A percentile compares a stretch with the other conserved stretches of the same genome.
These are phyloP conservation scores for Margarornis squamiger DNA, from an alignment of 2,797 vertebrate genomes.

Conservation along the genomic window DNA sequence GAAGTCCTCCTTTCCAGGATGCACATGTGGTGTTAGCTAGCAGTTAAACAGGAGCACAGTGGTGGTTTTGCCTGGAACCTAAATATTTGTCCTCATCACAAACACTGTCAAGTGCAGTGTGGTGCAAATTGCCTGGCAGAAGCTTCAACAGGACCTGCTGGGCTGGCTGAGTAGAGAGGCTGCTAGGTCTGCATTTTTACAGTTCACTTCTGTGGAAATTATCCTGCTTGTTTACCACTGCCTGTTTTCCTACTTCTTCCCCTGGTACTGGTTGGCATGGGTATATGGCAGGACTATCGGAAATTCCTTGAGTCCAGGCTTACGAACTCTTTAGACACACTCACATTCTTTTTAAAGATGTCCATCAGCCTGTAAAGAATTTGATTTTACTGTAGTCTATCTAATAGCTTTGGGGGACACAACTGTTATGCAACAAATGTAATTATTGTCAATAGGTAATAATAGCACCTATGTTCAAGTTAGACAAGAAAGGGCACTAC, in stretches of 20 bases:
- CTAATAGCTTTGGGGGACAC: neutral
- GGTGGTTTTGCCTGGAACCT: neutral
- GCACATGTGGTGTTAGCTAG: neutral
- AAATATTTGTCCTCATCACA: neutral
- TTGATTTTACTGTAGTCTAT: neutral
- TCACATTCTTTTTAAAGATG: neutral
- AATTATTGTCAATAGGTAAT: neutral
- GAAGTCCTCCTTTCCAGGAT: neutral
- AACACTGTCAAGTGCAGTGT: neutral
- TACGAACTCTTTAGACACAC: neutral
- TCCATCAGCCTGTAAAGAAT: neutral
- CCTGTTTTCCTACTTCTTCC: fast-evolving
- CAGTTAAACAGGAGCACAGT: neutral
- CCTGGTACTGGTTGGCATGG: neutral
- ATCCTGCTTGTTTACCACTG: neutral
- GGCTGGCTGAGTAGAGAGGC: neutral
- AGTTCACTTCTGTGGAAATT: neutral
- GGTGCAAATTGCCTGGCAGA: neutral
- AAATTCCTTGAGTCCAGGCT: neutral
- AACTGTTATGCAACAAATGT: neutral
- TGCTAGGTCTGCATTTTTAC: neutral
- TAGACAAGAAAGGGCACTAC: neutral
- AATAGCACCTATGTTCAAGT: neutral
- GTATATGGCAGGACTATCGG: neutral
- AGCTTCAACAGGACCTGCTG: neutral